These are phyloP conservation scores for Parus major DNA, from an alignment of 2,113 vertebrate species.

Conservation along the genomic window DNA sequence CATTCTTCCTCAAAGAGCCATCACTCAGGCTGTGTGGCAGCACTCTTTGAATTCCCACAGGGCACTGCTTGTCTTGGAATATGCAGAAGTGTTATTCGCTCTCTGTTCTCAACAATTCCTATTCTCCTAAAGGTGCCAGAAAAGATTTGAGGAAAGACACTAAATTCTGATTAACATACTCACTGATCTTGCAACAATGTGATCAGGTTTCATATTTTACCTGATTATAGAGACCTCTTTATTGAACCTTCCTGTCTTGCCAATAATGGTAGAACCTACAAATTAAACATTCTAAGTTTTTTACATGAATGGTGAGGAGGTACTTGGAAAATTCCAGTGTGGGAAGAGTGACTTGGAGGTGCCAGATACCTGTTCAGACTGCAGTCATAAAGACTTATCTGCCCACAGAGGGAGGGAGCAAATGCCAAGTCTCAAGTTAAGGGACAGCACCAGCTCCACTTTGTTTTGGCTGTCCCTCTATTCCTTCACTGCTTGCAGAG, in stretches of 20 bases:
- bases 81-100: neutral
- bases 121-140: neutral
- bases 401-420: neutral
- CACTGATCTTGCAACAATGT: neutral
- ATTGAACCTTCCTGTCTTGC: neutral
- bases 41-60: neutral
- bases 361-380: neutral
- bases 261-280: neutral
- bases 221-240: neutral
- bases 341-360: neutral
- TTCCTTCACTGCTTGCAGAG: neutral
- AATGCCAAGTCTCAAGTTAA: neutral
- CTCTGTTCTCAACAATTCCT: neutral
- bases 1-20: neutral
- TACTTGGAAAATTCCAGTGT: neutral
- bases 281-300: neutral
- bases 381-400: rapidly evolving
- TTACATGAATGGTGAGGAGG: neutral
- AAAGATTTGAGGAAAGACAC: neutral
- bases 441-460: neutral
- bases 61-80: neutral
- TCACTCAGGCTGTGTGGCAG: neutral
- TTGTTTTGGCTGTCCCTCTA: neutral
- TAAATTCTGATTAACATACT: neutral
- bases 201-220: neutral